Evolutionary conservation across 2,113 vertebrate genomes (phyloP).

Genomic region (Petrocephalus zakoni): DNA sequence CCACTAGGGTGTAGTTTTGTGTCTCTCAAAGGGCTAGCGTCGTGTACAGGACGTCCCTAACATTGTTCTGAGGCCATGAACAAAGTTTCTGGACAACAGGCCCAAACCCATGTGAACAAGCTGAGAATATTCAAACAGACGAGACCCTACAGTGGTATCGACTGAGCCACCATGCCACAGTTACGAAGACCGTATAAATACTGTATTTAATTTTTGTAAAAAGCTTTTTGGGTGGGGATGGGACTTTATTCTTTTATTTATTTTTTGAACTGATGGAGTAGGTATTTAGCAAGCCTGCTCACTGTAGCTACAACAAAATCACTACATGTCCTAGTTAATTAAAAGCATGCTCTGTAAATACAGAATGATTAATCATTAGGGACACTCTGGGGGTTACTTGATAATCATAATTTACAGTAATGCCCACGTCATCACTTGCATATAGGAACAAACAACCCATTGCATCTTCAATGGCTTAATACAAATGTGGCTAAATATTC

Average conservation of each 20-base stretch:
- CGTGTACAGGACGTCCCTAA: neutral
- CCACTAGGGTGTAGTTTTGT: neutral
- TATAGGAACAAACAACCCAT: neutral
- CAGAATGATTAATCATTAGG: neutral
- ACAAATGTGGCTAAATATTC: slow-evolving; percentile 8
- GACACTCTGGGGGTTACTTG: neutral
- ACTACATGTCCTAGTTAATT: neutral
- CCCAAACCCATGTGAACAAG: neutral
- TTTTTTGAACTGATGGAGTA: neutral
- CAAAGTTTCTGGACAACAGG: neutral
- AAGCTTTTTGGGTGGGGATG: neutral
- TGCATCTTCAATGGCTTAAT: neutral
- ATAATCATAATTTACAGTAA: neutral
- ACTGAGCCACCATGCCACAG: neutral
- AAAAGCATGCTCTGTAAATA: neutral
- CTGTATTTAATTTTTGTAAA: neutral
- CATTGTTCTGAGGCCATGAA: neutral
- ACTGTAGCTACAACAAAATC: neutral
- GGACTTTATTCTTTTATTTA: neutral
- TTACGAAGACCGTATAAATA: neutral
- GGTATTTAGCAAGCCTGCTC: neutral
- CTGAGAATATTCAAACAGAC: neutral
- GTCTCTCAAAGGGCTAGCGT: neutral
- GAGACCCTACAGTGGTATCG: neutral
- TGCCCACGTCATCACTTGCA: neutral